A percentile compares a stretch with the other conserved stretches of the same genome.
Evolutionary conservation across 2,113 vertebrate genomes (phyloP).

Genomic region (Uropsilus gracilis): DNA sequence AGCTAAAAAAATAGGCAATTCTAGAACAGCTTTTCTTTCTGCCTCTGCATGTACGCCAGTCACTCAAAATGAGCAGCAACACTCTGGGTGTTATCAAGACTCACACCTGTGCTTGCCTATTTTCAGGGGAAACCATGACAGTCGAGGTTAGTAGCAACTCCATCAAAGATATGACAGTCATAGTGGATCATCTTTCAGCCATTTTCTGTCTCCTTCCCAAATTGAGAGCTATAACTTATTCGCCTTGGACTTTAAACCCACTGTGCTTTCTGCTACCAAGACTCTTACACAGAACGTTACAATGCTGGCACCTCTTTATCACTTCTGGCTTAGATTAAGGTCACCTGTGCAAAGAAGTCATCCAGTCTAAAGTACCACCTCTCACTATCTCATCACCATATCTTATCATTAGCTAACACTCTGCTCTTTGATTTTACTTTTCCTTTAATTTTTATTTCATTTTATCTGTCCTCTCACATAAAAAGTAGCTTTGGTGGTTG

Average conservation of each 20-base stretch:
- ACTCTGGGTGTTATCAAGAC: not conserved
- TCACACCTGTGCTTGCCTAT: not conserved
- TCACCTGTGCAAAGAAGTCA: not conserved
- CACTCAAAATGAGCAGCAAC: not conserved
- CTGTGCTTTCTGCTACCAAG: constrained; percentile 7
- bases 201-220: not conserved
- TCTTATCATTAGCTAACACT: not conserved
- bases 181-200: not conserved
- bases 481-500: not conserved
- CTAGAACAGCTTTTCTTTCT: not conserved
- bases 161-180: not conserved
- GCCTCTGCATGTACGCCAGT: not conserved
- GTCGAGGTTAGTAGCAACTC: not conserved
- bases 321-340: not conserved
- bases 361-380: too few relatives aligned
- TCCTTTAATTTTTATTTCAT: not conserved
- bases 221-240: not conserved
- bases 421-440: not conserved
- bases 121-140: not conserved
- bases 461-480: not conserved
- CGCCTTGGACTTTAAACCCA: not conserved
- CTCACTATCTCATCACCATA: not conserved
- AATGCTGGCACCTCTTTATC: not conserved
- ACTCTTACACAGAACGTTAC: not conserved
- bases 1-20: not conserved